Base-by-base conservation (phyloP, 2,888 invertebrate species). In the Poecilus cupreus region DNA sequence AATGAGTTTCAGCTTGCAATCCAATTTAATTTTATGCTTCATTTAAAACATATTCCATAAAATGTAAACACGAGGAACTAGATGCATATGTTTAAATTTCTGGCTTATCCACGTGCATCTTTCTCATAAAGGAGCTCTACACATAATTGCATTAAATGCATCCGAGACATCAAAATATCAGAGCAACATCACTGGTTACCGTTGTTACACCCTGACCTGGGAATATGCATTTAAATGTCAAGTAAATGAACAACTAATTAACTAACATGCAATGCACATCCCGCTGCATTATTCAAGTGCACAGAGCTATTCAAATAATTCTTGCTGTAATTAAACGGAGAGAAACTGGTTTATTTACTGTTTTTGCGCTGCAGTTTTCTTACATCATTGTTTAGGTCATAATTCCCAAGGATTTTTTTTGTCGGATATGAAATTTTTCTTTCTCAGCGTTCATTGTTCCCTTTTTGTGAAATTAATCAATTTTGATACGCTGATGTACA, bases 191-290 rank as follows among this genome's bases (percentile, higher is more conserved):
- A 11, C 43, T 8, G 43, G 3, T 43, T n/a, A 22, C 24, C 32
- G 24, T 60, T 60, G 26, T 60, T 13, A 22, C 60, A 60, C 22
- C 60, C 43, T 43, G 4, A 5, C n/a, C 26, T 60, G 43, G 13
- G 51, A 75, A 22, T 24, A 51, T 75, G 75, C 75, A 75, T 75
- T 75, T 37, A 37, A n/a, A 75, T 75, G 75, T 20, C 54, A 51
- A 75, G n/a, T 32, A 75, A 54, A 20, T 75, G 49, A 37, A 54
- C 39, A 43, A 26, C 74, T 46, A 74, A 74, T 43, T 75, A 54
- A 75, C n/a, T 32, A 18, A 3, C 24, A 75, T 54, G 49, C 10
- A 74, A 18, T 32, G 24, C 51, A 54, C 37, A 37, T 13, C 20
- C 26, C 32, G 32, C 10, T 39, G 11, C 11, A 37, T 68, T 68